Percentiles rank a stretch among this genome's conserved stretches.
Conservation (phyloP, 2,113 vertebrate species). For the Thalassoma bifasciatum region DNA sequence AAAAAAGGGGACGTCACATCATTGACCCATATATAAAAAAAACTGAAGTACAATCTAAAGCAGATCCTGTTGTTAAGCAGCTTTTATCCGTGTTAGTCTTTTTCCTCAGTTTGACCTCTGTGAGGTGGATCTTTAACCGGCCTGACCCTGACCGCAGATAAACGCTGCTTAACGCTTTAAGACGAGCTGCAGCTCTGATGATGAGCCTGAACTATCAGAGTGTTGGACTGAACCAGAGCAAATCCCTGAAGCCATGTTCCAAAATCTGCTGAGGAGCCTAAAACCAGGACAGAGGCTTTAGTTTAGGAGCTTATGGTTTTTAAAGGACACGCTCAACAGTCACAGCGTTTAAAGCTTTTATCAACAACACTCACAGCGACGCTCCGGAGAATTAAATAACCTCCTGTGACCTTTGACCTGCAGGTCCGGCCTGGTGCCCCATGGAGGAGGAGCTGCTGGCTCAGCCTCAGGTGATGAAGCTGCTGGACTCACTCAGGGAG, state of each 20-base stretch:
- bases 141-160: neutral
- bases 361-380: too few relatives aligned
- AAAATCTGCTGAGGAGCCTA: neutral
- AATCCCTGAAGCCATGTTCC: neutral
- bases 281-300: neutral
- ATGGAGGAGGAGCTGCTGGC: constrained; percentile 98
- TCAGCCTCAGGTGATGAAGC: constrained; percentile 98
- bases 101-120: neutral
- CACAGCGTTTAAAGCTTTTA: neutral
- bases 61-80: too few relatives aligned
- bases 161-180: neutral
- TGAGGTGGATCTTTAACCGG: neutral
- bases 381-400: too few relatives aligned
- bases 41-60: too few relatives aligned
- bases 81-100: too few relatives aligned
- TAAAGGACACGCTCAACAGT: neutral
- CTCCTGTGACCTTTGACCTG: constrained; percentile 17
- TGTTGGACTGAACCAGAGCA: neutral
- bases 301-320: neutral
- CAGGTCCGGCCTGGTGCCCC: constrained; percentile 92
- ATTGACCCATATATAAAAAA: too few relatives aligned
- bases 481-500: constrained; percentile 94
- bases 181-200: neutral
- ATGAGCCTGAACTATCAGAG: neutral
- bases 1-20: too few relatives aligned